Base-by-base conservation (phyloP, 2,888 invertebrate species). In the Odiellus spinosus region DNA sequence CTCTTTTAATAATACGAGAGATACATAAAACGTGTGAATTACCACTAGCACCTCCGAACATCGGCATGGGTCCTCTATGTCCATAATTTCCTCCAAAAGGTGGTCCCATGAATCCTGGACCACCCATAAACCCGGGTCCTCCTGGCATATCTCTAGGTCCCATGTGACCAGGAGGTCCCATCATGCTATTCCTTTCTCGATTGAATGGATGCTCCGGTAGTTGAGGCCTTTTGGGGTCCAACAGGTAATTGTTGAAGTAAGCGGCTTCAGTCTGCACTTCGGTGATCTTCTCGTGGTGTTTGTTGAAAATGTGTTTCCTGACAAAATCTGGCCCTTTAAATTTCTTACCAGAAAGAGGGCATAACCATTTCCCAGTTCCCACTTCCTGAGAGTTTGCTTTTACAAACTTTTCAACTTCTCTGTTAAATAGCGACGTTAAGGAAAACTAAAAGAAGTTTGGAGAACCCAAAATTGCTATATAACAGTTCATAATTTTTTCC, bases 251-350 rank as follows among this genome's bases (percentile, higher is more conserved):
- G 69, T 98, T 98, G 71, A 95, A 98, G 68, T 90, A 98, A 59
- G 87, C 78, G 47, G 93, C 74, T 73, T 74, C 95, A 61, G 88
- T 86, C 55, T 85, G 84, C 1, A 95, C 95, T 68, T 96, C 95
- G 35, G 95, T 88, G 39, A 98, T 81, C 69, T 95, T 96, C 61
- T 98, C 96, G 0, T 68, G 80, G 62, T 98, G 96, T 63, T 98
- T 98, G 66, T 95, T 95, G 63, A 88, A 84, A 55, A 98, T 91
- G 65, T 98, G 98, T 64, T 98, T 99, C 51, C 90, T 78, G 26
- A 98, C 93, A 67, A 95, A 98, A 65, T 98, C 96, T 0, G 96
- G 95, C 0, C 96, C 80, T 65, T 96, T 98, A 69, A 98, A 98
- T 66, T 98, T 98, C 67, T 98, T 98, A 1, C 96, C 96, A 46